These are phyloP conservation scores for Thymallus thymallus DNA, from an alignment of 2,113 vertebrate genomes.

Conservation along the genomic window DNA sequence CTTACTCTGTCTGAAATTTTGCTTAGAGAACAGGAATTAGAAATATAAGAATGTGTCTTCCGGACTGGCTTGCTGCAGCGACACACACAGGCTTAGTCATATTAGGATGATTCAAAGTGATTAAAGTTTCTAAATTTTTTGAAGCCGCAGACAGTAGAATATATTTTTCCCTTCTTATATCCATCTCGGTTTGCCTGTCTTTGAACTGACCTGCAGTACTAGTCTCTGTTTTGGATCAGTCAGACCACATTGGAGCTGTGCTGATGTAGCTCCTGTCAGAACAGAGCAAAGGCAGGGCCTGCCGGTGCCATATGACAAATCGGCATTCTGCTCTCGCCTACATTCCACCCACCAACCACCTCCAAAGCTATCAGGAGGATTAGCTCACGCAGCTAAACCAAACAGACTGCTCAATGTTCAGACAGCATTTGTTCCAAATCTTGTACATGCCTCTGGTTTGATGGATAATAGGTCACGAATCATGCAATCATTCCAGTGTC, in stretches of 20 bases:
- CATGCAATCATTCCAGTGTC: constrained; percentile 8
- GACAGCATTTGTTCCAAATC: constrained; percentile 62
- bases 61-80: no score
- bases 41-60: no score
- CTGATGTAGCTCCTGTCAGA: constrained; percentile 64
- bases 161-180: no score
- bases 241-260: constrained; percentile 61
- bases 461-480: constrained; percentile 43
- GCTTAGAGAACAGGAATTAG: no score
- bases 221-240: constrained; percentile 41
- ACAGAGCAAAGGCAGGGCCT: constrained; percentile 66
- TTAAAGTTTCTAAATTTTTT: no score
- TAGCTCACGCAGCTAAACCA: constrained; percentile 66
- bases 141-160: no score
- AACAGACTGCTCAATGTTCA: constrained; percentile 66
- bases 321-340: constrained; percentile 72
- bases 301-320: constrained; percentile 73
- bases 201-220: constrained; percentile 46
- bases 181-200: constrained; percentile 16
- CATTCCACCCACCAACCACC: constrained; percentile 70
- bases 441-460: constrained; percentile 50
- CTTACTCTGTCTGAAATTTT: no score
- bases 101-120: no score
- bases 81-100: no score
- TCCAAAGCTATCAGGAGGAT: constrained; percentile 71